Conservation (phyloP, 2,797 vertebrate species). For the Onychomys torridus region DNA sequence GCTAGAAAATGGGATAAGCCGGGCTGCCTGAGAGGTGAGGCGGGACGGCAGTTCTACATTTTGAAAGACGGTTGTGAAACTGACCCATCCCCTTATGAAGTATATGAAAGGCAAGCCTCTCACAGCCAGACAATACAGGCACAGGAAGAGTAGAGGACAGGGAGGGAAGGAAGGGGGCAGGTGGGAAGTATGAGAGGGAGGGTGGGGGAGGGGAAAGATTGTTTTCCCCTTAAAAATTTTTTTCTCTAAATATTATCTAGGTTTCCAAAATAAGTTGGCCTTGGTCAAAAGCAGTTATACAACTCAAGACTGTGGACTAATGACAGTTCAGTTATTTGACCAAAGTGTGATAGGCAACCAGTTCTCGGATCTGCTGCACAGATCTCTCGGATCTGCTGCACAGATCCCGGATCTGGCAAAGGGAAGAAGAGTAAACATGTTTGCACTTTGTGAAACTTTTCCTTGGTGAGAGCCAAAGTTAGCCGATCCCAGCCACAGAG, state of each 20-base stretch:
- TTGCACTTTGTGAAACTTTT: constrained; percentile 39
- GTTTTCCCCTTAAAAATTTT: neutral
- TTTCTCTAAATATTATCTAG: constrained; percentile 25
- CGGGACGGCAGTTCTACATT: neutral
- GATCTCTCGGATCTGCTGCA: neutral
- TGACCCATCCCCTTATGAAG: neutral
- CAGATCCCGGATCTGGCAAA: neutral
- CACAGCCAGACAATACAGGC: neutral
- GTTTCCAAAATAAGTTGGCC: constrained; percentile 6
- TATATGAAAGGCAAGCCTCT: neutral
- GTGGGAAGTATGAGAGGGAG: neutral
- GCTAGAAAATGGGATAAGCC: neutral
- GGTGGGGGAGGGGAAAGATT: neutral
- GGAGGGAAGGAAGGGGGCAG: neutral
- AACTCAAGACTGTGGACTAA: neutral
- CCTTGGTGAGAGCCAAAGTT: constrained; percentile 33
- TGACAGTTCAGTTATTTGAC: neutral
- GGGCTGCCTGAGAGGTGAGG: neutral
- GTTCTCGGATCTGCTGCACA: neutral
- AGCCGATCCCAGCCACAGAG: constrained; percentile 18
- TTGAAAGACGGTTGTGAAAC: neutral
- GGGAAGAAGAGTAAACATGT: constrained; percentile 23
- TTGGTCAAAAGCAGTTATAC: constrained; percentile 25
- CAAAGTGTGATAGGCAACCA: neutral
- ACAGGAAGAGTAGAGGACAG: neutral